Percentiles rank a stretch among this genome's conserved stretches.
Conservation (phyloP, 2,888 invertebrate species). For the Cryptosula pallasiana region DNA sequence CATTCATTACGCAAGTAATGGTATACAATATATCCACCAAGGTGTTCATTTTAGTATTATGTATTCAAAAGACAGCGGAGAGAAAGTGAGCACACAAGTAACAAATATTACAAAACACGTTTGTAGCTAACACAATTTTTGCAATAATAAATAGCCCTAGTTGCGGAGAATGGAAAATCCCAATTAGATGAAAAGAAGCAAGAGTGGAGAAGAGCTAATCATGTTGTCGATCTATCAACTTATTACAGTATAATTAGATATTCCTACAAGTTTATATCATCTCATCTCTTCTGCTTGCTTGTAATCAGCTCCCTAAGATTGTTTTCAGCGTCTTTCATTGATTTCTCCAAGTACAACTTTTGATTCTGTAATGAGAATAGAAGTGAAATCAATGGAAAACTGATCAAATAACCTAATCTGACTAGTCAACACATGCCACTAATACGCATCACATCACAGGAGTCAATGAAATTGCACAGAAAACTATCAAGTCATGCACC, state of each 20-base stretch:
- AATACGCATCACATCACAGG: background rate
- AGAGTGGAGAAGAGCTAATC: no score
- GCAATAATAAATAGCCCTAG: no score
- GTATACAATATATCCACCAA: no score
- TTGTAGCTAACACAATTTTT: no score
- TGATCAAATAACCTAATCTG: background rate
- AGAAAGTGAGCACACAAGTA: no score
- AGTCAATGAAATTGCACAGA: conserved; percentile 17
- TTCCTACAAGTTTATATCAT: background rate
- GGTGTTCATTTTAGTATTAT: no score
- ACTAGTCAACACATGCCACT: background rate
- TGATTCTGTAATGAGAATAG: conserved; percentile 58
- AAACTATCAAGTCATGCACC: conserved; percentile 22
- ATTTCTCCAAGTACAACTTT: conserved; percentile 74
- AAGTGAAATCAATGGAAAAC: background rate
- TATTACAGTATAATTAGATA: background rate
- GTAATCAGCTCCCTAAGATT: conserved; percentile 71
- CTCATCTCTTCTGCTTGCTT: conserved; percentile 36
- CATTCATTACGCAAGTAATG: no score
- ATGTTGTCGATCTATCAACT: no score
- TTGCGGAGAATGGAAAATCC: no score
- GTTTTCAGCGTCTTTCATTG: conserved; percentile 76
- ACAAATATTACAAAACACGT: no score
- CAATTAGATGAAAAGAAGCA: no score
- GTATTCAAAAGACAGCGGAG: no score